Conservation (phyloP, 2,797 vertebrate genomes). For the Dryobates pubescens region DNA sequence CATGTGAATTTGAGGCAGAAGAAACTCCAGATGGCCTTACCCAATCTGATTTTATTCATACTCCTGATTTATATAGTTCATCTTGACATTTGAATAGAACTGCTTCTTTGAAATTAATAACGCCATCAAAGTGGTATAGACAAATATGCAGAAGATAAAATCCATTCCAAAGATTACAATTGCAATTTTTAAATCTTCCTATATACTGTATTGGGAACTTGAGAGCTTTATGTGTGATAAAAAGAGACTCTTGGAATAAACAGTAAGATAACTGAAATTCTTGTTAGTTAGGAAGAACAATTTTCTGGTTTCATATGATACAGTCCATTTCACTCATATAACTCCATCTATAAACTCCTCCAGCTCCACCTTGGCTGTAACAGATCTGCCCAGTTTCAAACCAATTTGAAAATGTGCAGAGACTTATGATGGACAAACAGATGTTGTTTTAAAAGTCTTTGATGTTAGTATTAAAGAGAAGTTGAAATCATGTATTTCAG, state of each 20-base stretch:
- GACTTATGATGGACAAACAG: neutral
- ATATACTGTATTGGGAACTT: neutral
- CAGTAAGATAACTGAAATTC: neutral
- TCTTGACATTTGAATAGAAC: constrained; percentile 33
- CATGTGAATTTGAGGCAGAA: constrained; percentile 42
- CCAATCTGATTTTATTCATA: constrained; percentile 20
- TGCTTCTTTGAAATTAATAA: constrained; percentile 41
- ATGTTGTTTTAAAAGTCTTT: neutral
- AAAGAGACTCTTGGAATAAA: neutral
- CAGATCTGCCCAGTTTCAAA: neutral
- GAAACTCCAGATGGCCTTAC: constrained; percentile 41
- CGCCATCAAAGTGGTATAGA: neutral
- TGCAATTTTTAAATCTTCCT: neutral
- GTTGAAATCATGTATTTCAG: neutral
- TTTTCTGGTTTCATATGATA: neutral
- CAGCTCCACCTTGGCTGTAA: neutral
- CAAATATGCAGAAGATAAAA: neutral
- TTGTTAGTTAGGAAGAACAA: neutral
- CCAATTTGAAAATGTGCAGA: neutral
- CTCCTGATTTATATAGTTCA: constrained; percentile 4
- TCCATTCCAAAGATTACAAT: neutral
- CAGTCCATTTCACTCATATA: neutral
- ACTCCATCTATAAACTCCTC: neutral
- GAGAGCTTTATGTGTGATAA: neutral
- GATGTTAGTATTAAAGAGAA: neutral